Conservation (phyloP, 2,888 invertebrate species). For the Conomelus anceps region DNA sequence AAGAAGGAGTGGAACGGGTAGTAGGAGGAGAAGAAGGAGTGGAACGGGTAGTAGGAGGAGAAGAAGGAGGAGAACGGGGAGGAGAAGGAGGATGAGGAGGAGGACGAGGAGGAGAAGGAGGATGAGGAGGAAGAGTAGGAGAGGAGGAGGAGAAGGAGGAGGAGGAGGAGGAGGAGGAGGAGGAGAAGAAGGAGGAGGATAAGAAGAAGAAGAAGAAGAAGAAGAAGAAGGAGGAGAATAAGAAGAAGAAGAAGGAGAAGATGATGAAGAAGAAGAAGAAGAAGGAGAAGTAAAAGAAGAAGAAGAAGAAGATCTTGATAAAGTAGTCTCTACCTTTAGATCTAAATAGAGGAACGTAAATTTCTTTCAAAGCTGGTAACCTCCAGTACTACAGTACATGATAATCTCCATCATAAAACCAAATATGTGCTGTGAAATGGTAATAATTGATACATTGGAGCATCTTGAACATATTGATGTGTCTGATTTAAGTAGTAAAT, state of each 20-base stretch:
- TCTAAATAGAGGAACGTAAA: too few relatives aligned
- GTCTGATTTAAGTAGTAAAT: too few relatives aligned
- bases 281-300: not conserved
- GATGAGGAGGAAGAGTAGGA: not conserved
- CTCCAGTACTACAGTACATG: too few relatives aligned
- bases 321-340: too few relatives aligned
- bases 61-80: not conserved
- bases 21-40: not conserved
- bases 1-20: not conserved
- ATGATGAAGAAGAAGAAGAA: not conserved
- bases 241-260: not conserved
- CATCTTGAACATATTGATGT: too few relatives aligned
- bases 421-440: too few relatives aligned
- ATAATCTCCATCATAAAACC: too few relatives aligned
- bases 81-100: not conserved
- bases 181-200: not conserved
- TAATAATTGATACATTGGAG: too few relatives aligned
- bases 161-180: not conserved
- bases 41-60: too few relatives aligned
- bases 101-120: not conserved
- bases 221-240: not conserved
- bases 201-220: not conserved
- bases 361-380: too few relatives aligned
- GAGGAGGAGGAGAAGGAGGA: not conserved
- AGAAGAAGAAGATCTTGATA: not conserved